Evolutionary conservation across 2,888 invertebrate species (phyloP), one percentile per base, ranked within the genome.

Genomic region (Dioctria rufipes): DNA sequence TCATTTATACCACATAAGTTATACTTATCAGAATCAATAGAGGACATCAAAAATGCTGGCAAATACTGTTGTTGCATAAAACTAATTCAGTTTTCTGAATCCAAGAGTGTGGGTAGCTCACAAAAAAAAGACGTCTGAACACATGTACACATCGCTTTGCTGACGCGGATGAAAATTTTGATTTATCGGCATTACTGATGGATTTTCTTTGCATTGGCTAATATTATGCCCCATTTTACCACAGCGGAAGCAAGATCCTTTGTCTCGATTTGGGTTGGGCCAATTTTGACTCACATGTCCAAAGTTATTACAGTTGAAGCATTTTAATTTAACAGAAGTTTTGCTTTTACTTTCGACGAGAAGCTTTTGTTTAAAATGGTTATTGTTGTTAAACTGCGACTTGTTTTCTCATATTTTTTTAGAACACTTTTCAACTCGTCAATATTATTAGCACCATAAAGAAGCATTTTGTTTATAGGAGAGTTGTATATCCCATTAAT

Each of bases 181-280:
- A 5, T 49, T 9, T n/a, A 66, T 37, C 5, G 4, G 6, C 65
- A 66, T 11, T 11, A 66, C n/a, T 1, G 43, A n/a, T n/a, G 39
- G n/a, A 8, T 51, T 51, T 13, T 61, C 61, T n/a, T 71, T 73
- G 43, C 73, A 73, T 4, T 73, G 58, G 5, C 11, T 5, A 13
- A 4, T 4, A 42, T 60, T 58, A 40, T 73, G 73, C 9, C 13
- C 58, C 13, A 60, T 42, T 42, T 60, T 43, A 11, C 73, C 73
- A n/a, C 73, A 73, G 5, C 3, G 25, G n/a, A 9, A 73, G 11
- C 60, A 73, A 2, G 73, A 73, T 25, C 73, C 60, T 13, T 60
- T 60, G 4, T 5, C 11, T 40, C 58, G 39, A 9, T 9, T n/a
- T 42, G 58, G 13, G 8, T 73, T 39, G 40, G 60, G 58, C 3